Base-by-base conservation (phyloP, 2,888 invertebrate species). In the Eristalis tenax region DNA sequence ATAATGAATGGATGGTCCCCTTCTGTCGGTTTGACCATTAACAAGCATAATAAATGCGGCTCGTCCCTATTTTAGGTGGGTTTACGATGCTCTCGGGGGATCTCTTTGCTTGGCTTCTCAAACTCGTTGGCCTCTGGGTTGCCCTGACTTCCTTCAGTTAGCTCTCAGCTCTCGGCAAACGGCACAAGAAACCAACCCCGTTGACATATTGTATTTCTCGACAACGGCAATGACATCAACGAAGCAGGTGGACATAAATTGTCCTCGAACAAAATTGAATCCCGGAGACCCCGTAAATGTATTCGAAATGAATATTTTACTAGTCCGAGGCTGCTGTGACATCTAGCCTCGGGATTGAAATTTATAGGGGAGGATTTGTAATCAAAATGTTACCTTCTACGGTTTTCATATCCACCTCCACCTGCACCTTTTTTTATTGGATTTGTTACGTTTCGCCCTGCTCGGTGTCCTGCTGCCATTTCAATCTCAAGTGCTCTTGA, bases 361-460 rank as follows among this genome's bases (percentile, higher is more conserved):
- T 87, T 87, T 87, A 87, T 83, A 83, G 71, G 75, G 86, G 83
- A 83, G 83, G 75, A 83, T 76, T 76, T 83, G 78, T 74, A 87
- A 83, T 87, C 82, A 65, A 78, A 86, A 83, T 83, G 74, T 78
- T 59, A 74, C 50, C 65, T 86, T 70, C 69, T 68, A 63, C 8
- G n/a, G 26, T 28, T 28, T 32, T 63, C 35, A 32, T 63, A 13
- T 32, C 28, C 18, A 59, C 32, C 18, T 28, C 8, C 35, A 28
- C 43, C 13, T 22, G 15, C 13, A 40, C 18, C 11, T 28, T 63
- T 75, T 68, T 35, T 63, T 38, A 18, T 68, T 68, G 23, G 22
- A 35, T 18, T 70, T 64, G 26, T 70, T 66, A 61, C 57, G 50
- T 56, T 68, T n/a, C 50, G 32, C 50, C 50, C 18, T 50, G 0